Evolutionary conservation across 2,888 invertebrate genomes (phyloP), one percentile per base, ranked within the genome.

Genomic region (Notodonta ziczac): DNA sequence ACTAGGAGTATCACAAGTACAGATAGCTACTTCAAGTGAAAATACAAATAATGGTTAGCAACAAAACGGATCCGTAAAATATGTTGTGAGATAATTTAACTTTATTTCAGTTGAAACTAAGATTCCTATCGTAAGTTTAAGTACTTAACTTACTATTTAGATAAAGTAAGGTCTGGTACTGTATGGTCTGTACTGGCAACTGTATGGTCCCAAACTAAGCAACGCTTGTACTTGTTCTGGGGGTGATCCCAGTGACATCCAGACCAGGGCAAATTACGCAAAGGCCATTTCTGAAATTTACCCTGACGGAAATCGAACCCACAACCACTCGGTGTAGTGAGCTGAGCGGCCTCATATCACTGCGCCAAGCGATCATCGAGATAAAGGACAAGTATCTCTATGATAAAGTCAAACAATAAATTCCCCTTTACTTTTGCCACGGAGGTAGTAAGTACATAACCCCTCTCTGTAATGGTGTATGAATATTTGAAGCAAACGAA

Each of bases 401-500:
- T 0, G 4, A 35, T 35, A 4, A 35, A 35, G 35, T 35, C 35
- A 35, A 35, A 7, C 44, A 10, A 44, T 44, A 44, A 9, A 44
- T 6, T 44, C 44, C 44, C 24, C 24, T 24, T 24, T 24, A 24
- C 24, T 24, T 24, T 24, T 24, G 24, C 24, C 24, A 24, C 24
- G 24, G 24, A 24, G 24, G 24, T 24, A 24, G 24, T 24, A 24
- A 24, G 24, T 24, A 24, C 24, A 24, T 24, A 12, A 51, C 48
- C 51, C 35, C 46, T n/a, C 42, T 40, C 16, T 32, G 8, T 7
- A 56, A 14, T 24, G 44, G n/a, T 51, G 39, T 32, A 48, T 53
- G 52, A 63, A 70, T 69, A 60, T 62, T 63, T 69, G 13, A 72
- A 54, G 16, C 39, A 60, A 57, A 60, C 54, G 40, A 42, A 54